Evolutionary conservation across 2,888 invertebrate genomes (phyloP).

Genomic region (Atherix ibis): DNA sequence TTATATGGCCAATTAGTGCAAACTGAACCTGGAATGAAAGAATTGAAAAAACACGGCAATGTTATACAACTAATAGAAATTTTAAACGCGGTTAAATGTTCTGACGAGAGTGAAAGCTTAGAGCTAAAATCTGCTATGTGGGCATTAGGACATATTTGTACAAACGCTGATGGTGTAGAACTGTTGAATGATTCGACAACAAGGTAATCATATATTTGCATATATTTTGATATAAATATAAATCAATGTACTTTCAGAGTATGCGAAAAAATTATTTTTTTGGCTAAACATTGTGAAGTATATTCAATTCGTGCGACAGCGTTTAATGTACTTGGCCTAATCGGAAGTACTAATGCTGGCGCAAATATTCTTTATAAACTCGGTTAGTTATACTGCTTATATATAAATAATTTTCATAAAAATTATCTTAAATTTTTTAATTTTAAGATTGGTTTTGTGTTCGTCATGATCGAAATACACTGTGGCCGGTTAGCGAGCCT

Average conservation of each 20-base stretch:
- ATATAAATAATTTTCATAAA: neutral
- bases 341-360: conserved; percentile 70
- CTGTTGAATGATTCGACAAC: conserved; percentile 39
- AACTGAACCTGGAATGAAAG: conserved; percentile 38
- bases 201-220: conserved; percentile 17
- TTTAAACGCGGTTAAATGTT: conserved; percentile 36
- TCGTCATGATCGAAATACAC: conserved; percentile 57
- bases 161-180: conserved; percentile 58
- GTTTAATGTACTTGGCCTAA: conserved; percentile 71
- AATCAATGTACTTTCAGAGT: conserved; percentile 16
- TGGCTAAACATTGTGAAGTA: conserved; percentile 67
- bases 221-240: conserved; percentile 5
- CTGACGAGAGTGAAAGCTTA: conserved; percentile 51
- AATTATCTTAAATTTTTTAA: neutral
- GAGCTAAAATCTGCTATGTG: conserved; percentile 79
- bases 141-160: conserved; percentile 73
- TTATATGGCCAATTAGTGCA: conserved; percentile 69
- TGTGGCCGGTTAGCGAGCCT: conserved; percentile 59
- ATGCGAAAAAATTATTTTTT: conserved; percentile 36
- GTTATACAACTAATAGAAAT: conserved; percentile 22
- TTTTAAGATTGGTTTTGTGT: conserved; percentile 53
- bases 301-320: conserved; percentile 83
- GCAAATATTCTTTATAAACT: conserved; percentile 59
- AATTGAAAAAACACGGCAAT: conserved; percentile 25
- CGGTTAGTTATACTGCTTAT: conserved; percentile 31